Base-by-base conservation (phyloP, 2,797 vertebrate species). In the Catostomus latipinnis region DNA sequence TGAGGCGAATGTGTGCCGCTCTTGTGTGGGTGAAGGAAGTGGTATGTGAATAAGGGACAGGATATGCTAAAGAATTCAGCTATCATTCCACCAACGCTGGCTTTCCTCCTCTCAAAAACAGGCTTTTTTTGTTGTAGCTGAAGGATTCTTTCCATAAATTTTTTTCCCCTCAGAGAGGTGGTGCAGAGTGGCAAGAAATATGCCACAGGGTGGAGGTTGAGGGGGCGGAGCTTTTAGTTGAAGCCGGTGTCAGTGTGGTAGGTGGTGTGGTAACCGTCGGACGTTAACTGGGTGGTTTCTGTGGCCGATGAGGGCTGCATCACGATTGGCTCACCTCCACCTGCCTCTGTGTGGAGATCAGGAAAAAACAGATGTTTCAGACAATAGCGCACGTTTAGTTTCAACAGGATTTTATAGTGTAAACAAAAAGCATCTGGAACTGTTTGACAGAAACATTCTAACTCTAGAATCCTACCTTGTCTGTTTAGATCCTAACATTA, bases 211-310 rank as follows among this genome's bases (percentile, higher is more conserved):
- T 53, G 76, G 56, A 71, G 71, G 68, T 58, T 16, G 65, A 10
- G 58, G 58, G 52, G 52, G 14, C 8, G 56, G 56, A 69, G 67
- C 63, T 74, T 83, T 93, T 96, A 99, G 93, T 99, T 98, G 93
- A 98, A 98, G 92, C 96, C 94, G 57, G 93, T 94, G 85, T 99
- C 97, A 6, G 97, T 98, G 90, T 95, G 96, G 94, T 99, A 99
- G 92, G 95, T 96, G 91, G 96, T 93, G 81, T 92, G 84, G 91
- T 98, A 96, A 70, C 96, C 96, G 85, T 98, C 97, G 1, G 95
- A 94, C 78, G 96, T 99, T 90, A 99, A 92, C 92, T 99, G 97
- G 89, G 98, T 99, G 43, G 98, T 98, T 94, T 99, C 98, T 89
- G 97, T 98, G 82, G 96, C 98, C 11, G 78, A 80, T 1, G 97